These are phyloP conservation scores for Pelobates fuscus DNA, from an alignment of 2,113 vertebrate genomes.

Conservation along the genomic window DNA sequence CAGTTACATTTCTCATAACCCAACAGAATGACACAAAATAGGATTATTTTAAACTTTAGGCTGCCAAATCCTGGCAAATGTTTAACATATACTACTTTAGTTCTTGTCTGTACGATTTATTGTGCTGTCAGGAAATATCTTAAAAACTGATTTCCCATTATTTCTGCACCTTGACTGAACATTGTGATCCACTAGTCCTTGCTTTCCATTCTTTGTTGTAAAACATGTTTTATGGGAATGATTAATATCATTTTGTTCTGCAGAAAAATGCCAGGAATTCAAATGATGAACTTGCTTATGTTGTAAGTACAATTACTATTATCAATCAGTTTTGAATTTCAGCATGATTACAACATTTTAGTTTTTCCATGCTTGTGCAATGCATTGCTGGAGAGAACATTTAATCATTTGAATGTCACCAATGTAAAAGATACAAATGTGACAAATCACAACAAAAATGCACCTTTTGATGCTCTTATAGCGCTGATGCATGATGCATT, in stretches of 20 bases:
- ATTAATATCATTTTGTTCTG: not conserved
- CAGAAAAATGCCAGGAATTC: not conserved
- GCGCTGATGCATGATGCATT: too few relatives aligned
- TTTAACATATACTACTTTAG: not conserved
- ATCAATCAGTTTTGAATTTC: not conserved
- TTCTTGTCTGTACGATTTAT: not conserved
- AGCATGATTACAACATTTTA: not conserved
- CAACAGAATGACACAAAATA: not conserved
- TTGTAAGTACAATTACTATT: not conserved
- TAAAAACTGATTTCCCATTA: slow-evolving; percentile 4
- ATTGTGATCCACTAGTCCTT: not conserved
- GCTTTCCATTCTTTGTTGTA: not conserved
- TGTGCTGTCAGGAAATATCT: not conserved
- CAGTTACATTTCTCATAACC: not conserved
- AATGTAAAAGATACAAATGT: too few relatives aligned
- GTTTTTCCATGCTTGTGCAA: not conserved
- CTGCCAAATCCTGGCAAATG: not conserved
- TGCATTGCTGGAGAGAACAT: not conserved
- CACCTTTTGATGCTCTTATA: too few relatives aligned
- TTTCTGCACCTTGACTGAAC: not conserved
- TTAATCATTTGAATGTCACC: too few relatives aligned
- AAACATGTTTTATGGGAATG: not conserved
- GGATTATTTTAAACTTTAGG: not conserved
- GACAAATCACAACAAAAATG: too few relatives aligned
- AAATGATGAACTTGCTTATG: not conserved